A percentile compares a stretch with the other conserved stretches of the same genome.
Evolutionary conservation across 2,888 invertebrate species (phyloP).

Genomic region (Xanthia icteritia): DNA sequence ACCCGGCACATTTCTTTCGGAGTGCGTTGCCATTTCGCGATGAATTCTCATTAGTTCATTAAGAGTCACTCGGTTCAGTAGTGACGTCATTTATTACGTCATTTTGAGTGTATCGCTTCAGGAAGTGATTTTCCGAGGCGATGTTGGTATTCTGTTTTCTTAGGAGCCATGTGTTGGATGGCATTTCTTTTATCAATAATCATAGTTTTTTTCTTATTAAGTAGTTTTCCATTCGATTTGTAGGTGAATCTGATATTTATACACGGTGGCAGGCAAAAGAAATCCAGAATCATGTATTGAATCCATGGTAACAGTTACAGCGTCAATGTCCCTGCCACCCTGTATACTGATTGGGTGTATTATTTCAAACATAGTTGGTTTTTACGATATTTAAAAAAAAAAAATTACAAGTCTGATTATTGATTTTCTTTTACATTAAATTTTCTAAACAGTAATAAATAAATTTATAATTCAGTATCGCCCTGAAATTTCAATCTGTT

Average conservation of each 20-base stretch:
- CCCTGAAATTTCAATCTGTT: too few relatives aligned
- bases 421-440: too few relatives aligned
- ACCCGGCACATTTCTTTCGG: conserved; percentile 53
- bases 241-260: background rate
- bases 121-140: conserved; percentile 20
- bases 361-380: background rate
- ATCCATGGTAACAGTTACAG: too few relatives aligned
- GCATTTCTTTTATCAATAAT: background rate
- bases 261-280: too few relatives aligned
- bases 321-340: too few relatives aligned
- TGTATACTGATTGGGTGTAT: background rate
- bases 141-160: conserved; percentile 4
- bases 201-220: background rate
- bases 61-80: conserved; percentile 25
- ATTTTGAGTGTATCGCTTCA: conserved; percentile 9
- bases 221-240: background rate
- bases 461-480: too few relatives aligned
- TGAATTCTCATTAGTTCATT: conserved; percentile 51
- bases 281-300: too few relatives aligned
- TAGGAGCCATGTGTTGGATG: background rate
- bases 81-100: conserved; percentile 52
- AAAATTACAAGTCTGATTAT: too few relatives aligned
- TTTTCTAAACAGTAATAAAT: too few relatives aligned
- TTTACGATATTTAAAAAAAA: too few relatives aligned
- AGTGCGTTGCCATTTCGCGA: conserved; percentile 60